These are phyloP conservation scores for Actenoides hombroni DNA, from an alignment of 2,113 vertebrate genomes.

Conservation along the genomic window DNA sequence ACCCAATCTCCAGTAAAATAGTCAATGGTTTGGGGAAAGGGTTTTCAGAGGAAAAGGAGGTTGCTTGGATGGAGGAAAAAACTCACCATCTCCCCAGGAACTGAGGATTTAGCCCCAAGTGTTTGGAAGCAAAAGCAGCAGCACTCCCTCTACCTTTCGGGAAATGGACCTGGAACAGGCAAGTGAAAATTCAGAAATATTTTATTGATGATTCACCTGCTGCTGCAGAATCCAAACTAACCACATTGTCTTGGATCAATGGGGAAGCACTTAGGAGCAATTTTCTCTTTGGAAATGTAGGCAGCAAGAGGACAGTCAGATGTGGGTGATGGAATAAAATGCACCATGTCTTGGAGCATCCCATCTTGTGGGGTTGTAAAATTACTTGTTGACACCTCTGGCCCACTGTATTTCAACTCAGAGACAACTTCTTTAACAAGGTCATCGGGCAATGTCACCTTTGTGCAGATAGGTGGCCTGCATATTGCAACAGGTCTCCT, in stretches of 20 bases:
- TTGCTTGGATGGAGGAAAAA: neutral
- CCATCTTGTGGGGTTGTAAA: neutral
- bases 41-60: neutral
- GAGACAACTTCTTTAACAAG: neutral
- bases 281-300: conserved; percentile 40
- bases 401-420: neutral
- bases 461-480: neutral
- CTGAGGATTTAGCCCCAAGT: neutral
- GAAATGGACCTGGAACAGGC: neutral
- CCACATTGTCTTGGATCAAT: conserved; percentile 10
- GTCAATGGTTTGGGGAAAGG: neutral
- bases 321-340: neutral
- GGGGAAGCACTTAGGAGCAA: conserved; percentile 42
- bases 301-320: neutral
- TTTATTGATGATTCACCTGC: neutral
- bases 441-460: neutral
- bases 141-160: neutral
- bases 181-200: neutral
- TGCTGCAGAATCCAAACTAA: neutral
- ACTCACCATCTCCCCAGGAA: neutral
- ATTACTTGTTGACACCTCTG: neutral
- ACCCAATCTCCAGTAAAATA: neutral
- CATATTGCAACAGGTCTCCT: neutral
- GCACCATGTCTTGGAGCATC: neutral
- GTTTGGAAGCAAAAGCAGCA: neutral